Evolutionary conservation across 2,113 vertebrate species (phyloP).

Genomic region (Panthera uncia): DNA sequence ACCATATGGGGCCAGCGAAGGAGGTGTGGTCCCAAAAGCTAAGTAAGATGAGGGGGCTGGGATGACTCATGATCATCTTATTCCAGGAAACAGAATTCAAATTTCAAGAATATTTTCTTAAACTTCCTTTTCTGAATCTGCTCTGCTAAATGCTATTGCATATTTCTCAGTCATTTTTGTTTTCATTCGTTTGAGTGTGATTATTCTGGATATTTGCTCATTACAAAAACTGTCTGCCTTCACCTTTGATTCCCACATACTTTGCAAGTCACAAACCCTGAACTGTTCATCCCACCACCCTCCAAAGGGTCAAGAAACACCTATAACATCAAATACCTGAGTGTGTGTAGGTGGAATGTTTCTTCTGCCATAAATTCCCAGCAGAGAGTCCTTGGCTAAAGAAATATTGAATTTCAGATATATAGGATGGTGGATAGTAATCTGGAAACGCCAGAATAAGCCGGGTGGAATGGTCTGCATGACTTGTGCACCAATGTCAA

Average conservation of each 20-base stretch:
- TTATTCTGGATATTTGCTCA: constrained; percentile 23
- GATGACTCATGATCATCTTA: background rate
- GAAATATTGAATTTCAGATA: constrained; percentile 99
- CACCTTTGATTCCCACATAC: background rate
- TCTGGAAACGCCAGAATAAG: constrained; percentile 98
- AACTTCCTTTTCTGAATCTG: constrained; percentile 18
- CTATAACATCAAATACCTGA: constrained; percentile 88
- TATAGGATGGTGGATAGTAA: constrained; percentile 96
- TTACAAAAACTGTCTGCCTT: constrained; percentile 8
- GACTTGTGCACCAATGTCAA: constrained; percentile 94
- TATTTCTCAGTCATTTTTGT: background rate
- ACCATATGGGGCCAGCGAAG: background rate
- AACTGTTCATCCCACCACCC: background rate
- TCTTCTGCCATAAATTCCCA: constrained; percentile 98
- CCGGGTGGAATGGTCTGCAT: constrained; percentile 96
- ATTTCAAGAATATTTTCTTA: constrained; percentile 15
- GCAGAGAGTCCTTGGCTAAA: constrained; percentile 94
- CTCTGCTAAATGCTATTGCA: background rate
- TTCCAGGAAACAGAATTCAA: background rate
- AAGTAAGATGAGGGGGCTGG: background rate
- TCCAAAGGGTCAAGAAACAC: constrained; percentile 54
- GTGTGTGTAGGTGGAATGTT: constrained; percentile 99
- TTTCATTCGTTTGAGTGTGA: background rate
- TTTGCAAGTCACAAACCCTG: background rate
- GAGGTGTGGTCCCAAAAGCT: background rate